Percentiles rank a stretch among this genome's conserved stretches.
phyloP scores from a whole-genome alignment of 2,797 vertebrate genomes.

The Phrynocephalus guinanensis region DNA sequence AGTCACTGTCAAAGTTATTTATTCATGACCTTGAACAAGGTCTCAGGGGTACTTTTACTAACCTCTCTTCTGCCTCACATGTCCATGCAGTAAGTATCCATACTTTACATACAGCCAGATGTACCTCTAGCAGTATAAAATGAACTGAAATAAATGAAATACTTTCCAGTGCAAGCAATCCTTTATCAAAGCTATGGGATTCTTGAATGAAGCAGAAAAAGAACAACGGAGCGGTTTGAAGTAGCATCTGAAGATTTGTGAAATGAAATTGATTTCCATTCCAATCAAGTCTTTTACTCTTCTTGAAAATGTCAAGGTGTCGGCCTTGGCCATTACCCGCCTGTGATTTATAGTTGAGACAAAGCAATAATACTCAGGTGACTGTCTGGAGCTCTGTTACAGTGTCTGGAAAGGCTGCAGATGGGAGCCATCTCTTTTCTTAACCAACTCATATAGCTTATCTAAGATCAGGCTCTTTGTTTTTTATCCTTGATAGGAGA shows the following conservation, averaged over 20 bases:
- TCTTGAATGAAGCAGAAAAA: slow-evolving; percentile 52
- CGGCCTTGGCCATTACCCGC: slow-evolving; percentile 73
- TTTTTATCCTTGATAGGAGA: slow-evolving; percentile 58
- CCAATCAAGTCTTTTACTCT: slow-evolving; percentile 79
- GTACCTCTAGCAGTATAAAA: slow-evolving; percentile 32
- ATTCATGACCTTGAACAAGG: background rate
- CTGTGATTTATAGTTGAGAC: slow-evolving; percentile 78
- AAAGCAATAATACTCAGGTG: slow-evolving; percentile 76
- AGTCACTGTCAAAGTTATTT: background rate
- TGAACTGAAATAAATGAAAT: accelerated
- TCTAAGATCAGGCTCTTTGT: slow-evolving; percentile 54
- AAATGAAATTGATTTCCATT: slow-evolving; percentile 83
- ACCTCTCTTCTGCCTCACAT: background rate
- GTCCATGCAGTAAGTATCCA: accelerated
- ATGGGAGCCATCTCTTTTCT: slow-evolving; percentile 73
- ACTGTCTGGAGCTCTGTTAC: slow-evolving; percentile 74
- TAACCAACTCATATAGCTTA: slow-evolving; percentile 61
- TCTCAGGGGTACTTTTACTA: slow-evolving; percentile 6
- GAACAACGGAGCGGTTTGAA: slow-evolving; percentile 44
- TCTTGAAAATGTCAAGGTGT: slow-evolving; percentile 81
- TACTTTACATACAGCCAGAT: background rate
- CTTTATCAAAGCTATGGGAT: slow-evolving; percentile 52
- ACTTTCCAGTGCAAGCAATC: slow-evolving; percentile 23
- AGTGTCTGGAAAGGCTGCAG: slow-evolving; percentile 84
- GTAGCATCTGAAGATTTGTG: slow-evolving; percentile 69